Percentiles rank a stretch among this genome's conserved stretches.
Conservation (phyloP, 35 echinoderm and acorn worm species). For the Apostichopus parvimensis region DNA sequence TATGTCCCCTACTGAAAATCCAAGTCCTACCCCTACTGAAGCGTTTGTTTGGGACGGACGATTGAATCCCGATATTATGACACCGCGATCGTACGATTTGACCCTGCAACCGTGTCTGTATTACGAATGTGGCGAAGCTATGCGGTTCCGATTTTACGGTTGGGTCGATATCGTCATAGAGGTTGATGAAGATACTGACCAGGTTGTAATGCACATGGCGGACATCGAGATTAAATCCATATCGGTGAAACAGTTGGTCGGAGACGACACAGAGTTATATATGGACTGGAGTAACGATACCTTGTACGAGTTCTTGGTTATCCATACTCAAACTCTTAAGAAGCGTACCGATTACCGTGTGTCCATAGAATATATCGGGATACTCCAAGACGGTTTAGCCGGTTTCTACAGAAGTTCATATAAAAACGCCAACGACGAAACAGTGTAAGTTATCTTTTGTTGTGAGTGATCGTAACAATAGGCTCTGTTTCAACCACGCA, state of each 20-base stretch:
- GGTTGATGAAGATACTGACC: slow-evolving; percentile 45
- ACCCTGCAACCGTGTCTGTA: slow-evolving; percentile 77
- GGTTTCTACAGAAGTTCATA: slow-evolving; percentile 94
- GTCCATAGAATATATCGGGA: slow-evolving; percentile 65
- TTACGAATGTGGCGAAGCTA: slow-evolving; percentile 32
- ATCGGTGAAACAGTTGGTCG: slow-evolving; percentile 12
- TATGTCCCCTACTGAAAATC: not conserved
- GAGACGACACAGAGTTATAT: slow-evolving; percentile 16
- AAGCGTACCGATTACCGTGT: slow-evolving; percentile 55
- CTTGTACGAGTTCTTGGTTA: slow-evolving; percentile 74
- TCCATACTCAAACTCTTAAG: slow-evolving; percentile 18
- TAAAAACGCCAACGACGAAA: slow-evolving; percentile 53
- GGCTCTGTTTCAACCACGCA: no score
- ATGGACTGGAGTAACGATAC: not conserved
- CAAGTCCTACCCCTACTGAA: slow-evolving; percentile 3
- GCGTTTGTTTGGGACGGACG: slow-evolving; percentile 60
- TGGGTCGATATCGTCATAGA: slow-evolving; percentile 72
- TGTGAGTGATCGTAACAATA: no score
- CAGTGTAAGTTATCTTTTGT: slow-evolving; percentile 53
- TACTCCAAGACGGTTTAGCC: slow-evolving; percentile 68
- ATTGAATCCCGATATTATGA: slow-evolving; percentile 55
- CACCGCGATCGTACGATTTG: slow-evolving; percentile 69
- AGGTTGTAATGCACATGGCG: slow-evolving; percentile 73
- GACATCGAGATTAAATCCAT: slow-evolving; percentile 54
- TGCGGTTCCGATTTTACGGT: slow-evolving; percentile 86